Conservation (phyloP, 1,140 invertebrate species). For the Solenopsis invicta region DNA sequence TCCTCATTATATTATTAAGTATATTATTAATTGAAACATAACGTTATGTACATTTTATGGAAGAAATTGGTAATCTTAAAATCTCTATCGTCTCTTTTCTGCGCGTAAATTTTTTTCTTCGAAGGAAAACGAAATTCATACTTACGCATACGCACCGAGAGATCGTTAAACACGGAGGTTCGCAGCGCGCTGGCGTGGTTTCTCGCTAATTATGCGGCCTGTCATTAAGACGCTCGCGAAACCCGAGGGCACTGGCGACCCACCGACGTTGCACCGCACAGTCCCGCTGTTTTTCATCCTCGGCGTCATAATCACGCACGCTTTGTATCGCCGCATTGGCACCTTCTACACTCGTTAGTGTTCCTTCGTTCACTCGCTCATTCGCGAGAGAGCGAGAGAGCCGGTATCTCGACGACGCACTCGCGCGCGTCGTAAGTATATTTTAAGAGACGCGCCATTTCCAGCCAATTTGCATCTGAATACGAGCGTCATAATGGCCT, state of each 20-base stretch:
- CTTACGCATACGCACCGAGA: background rate
- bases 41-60: background rate
- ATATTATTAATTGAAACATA: background rate
- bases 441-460: conserved; percentile 57
- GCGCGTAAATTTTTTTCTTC: background rate
- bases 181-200: conserved; percentile 4
- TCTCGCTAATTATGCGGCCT: conserved; percentile 59
- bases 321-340: conserved; percentile 58
- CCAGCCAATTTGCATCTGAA: conserved; percentile 63
- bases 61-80: background rate
- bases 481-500: conserved; percentile 59
- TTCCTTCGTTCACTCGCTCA: conserved; percentile 20
- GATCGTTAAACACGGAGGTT: background rate
- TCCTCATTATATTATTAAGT: background rate
- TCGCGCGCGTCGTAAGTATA: conserved; percentile 45
- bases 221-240: conserved; percentile 57
- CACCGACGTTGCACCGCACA: conserved; percentile 13
- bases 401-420: conserved; percentile 44
- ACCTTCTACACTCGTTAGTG: conserved; percentile 52
- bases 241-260: conserved; percentile 42
- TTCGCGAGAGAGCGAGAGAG: background rate
- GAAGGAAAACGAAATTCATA: background rate
- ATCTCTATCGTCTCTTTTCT: background rate
- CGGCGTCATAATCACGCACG: conserved; percentile 49
- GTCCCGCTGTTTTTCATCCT: conserved; percentile 49